These are phyloP conservation scores for Spilarctia lutea DNA, from an alignment of 2,888 invertebrate genomes.

Conservation along the genomic window DNA sequence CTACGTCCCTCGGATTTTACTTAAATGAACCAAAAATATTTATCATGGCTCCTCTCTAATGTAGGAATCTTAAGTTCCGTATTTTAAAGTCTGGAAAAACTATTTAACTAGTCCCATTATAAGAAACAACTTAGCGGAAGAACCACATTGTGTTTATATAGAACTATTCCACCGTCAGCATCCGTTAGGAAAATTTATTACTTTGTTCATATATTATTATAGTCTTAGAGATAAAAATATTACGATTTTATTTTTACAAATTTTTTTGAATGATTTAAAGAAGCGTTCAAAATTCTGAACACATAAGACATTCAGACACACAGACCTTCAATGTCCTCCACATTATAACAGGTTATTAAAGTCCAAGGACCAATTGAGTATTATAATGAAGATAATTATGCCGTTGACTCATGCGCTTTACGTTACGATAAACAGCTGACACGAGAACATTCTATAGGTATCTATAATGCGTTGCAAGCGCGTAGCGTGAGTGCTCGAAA, in stretches of 20 bases:
- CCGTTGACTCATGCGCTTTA: slow-evolving; percentile 33
- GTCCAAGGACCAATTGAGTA: slow-evolving; percentile 13
- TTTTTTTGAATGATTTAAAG: neutral
- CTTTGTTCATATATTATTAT: neutral
- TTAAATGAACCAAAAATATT: neutral
- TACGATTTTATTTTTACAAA: neutral
- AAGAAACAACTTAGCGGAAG: neutral
- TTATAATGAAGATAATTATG: slow-evolving; percentile 19
- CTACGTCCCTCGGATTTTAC: neutral
- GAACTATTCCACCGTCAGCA: neutral
- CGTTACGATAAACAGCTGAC: slow-evolving; percentile 39
- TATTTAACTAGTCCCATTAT: neutral
- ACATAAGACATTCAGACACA: slow-evolving; percentile 1
- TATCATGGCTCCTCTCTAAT: too few species aligned
- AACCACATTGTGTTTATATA: neutral
- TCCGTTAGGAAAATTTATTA: neutral
- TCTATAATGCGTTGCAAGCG: neutral
- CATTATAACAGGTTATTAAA: slow-evolving; percentile 15
- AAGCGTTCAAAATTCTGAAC: neutral
- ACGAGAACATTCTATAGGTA: neutral
- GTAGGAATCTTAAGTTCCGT: too few species aligned
- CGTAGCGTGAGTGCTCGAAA: neutral
- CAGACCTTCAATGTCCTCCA: neutral
- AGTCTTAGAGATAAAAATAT: neutral
- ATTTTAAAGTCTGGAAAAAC: too few species aligned